Evolutionary conservation across 2,888 invertebrate genomes (phyloP).

Genomic region (Ophioninae sp.): DNA sequence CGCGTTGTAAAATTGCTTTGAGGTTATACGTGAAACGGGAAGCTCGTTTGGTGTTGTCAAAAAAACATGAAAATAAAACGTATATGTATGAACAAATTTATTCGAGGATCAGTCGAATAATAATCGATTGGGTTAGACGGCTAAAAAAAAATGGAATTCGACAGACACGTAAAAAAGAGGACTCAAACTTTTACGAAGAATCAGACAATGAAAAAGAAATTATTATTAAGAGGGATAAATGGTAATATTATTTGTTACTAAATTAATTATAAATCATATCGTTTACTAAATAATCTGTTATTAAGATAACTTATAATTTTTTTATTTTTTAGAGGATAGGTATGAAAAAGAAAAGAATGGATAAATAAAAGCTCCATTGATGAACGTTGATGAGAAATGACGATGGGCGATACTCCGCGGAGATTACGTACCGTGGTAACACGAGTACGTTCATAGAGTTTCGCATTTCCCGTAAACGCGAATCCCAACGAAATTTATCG

Average conservation of each 20-base stretch:
- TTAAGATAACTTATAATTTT: not conserved
- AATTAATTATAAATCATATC: no score
- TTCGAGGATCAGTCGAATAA: no score
- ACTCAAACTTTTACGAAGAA: no score
- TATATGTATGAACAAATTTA: no score
- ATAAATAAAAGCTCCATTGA: not conserved
- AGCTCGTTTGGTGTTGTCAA: no score
- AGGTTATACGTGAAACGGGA: no score
- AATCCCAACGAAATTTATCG: constrained; percentile 40
- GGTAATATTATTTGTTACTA: not conserved
- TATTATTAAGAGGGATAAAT: not conserved
- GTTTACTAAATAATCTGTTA: not conserved
- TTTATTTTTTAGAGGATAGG: not conserved
- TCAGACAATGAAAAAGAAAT: not conserved
- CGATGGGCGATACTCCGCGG: constrained; percentile 12
- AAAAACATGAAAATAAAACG: no score
- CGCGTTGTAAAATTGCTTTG: no score
- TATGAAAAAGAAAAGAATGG: not conserved
- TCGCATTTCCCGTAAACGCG: constrained; percentile 27
- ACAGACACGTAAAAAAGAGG: no score
- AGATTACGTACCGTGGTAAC: constrained; percentile 14
- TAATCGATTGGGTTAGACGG: no score
- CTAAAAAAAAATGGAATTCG: no score
- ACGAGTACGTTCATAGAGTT: constrained; percentile 25
- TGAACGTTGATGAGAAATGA: constrained; percentile 11